Evolutionary conservation across 53 echinoderm and acorn worm genomes (phyloP).

Genomic region (Astropecten irregularis): DNA sequence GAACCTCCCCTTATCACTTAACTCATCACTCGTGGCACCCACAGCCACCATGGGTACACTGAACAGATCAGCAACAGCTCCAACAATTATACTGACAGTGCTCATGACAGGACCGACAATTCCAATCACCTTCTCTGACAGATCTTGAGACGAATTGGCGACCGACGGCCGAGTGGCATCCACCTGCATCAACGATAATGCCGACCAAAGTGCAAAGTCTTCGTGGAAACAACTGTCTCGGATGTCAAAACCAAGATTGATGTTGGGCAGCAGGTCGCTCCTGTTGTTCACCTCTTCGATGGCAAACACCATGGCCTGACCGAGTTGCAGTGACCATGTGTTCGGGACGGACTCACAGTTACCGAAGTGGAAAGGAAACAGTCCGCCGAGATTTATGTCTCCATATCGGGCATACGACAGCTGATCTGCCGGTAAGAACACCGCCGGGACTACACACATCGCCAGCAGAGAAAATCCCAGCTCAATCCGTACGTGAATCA

Average conservation of each 20-base stretch:
- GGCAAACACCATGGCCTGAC: not conserved
- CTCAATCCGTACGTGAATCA: no score
- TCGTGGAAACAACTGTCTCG: slow-evolving; percentile 40
- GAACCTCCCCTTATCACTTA: slow-evolving; percentile 53
- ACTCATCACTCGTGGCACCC: slow-evolving; percentile 50
- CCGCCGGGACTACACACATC: no score
- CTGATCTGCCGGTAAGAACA: not conserved
- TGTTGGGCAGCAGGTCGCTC: not conserved
- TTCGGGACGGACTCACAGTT: slow-evolving; percentile 8
- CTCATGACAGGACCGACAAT: slow-evolving; percentile 48
- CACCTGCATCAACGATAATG: not conserved
- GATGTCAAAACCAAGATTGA: not conserved
- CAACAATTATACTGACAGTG: slow-evolving; percentile 19
- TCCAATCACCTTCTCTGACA: not conserved
- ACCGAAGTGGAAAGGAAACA: slow-evolving; percentile 29
- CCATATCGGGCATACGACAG: slow-evolving; percentile 14
- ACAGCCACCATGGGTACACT: slow-evolving; percentile 35
- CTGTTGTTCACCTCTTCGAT: not conserved
- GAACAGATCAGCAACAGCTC: slow-evolving; percentile 32
- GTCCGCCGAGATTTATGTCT: slow-evolving; percentile 20
- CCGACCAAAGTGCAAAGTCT: slow-evolving; percentile 25
- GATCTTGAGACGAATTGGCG: not conserved
- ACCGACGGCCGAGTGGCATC: not conserved
- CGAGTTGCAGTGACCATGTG: slow-evolving; percentile 42
- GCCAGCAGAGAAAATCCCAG: no score